phyloP scores from a whole-genome alignment of 2,113 vertebrate species.

The Pachyramphus minor region DNA sequence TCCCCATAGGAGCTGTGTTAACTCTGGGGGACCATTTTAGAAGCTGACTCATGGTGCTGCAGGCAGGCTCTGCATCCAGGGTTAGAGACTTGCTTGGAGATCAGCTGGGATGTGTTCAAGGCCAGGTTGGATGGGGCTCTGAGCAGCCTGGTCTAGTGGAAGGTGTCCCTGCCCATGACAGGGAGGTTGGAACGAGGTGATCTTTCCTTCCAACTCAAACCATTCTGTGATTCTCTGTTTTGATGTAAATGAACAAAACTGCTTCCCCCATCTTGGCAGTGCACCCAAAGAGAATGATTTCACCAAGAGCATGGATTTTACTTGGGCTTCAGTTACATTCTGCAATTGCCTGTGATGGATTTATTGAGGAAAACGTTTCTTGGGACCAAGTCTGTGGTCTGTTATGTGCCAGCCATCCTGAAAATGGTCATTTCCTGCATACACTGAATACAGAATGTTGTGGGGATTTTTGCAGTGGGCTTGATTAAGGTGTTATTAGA shows the following conservation, averaged over 20 bases:
- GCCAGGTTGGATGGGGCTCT: neutral
- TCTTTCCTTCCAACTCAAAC: neutral
- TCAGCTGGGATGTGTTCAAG: neutral
- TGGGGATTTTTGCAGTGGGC: neutral
- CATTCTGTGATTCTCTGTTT: neutral
- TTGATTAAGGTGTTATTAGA: neutral
- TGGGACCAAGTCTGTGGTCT: neutral
- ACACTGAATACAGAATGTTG: neutral
- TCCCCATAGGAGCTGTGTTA: accelerated
- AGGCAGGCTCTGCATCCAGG: neutral
- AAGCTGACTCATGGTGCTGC: neutral
- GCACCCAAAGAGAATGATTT: neutral
- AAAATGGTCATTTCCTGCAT: neutral
- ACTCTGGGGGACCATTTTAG: accelerated
- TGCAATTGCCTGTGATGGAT: neutral
- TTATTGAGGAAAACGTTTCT: neutral
- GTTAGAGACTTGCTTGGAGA: neutral
- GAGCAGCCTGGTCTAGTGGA: neutral
- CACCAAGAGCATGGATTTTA: neutral
- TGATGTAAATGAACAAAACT: neutral
- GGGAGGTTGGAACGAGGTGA: neutral
- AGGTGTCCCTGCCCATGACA: neutral
- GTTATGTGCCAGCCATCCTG: neutral
- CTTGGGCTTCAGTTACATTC: neutral
- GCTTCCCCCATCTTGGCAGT: neutral